These are phyloP conservation scores for Argyresthia goedartella DNA, from an alignment of 2,888 invertebrate genomes.

Conservation along the genomic window DNA sequence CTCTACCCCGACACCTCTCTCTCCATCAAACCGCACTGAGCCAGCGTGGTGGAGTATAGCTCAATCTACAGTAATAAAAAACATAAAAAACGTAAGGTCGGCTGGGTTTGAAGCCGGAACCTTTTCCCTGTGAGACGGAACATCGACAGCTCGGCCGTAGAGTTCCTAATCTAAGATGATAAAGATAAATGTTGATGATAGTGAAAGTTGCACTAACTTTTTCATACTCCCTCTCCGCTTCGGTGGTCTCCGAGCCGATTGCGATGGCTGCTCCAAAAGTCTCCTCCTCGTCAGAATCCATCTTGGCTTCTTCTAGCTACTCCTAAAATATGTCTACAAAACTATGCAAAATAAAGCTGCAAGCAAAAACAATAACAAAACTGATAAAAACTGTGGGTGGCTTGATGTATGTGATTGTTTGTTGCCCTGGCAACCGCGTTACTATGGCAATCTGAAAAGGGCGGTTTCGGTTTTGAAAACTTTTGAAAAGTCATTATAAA, in stretches of 20 bases:
- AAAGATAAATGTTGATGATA: no score
- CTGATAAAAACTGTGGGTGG: conserved; percentile 14
- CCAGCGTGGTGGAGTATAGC: no score
- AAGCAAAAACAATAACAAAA: conserved; percentile 3
- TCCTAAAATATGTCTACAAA: neutral
- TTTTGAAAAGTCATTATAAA: no score
- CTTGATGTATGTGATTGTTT: conserved; percentile 14
- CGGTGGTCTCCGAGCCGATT: conserved; percentile 52
- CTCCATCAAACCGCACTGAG: no score
- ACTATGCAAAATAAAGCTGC: conserved; percentile 1
- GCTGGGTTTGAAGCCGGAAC: no score
- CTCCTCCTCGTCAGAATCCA: conserved; percentile 42
- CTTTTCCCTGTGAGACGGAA: no score
- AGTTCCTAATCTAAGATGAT: no score
- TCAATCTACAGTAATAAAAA: no score
- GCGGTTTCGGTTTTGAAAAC: no score
- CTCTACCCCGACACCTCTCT: no score
- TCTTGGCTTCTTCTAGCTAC: conserved; percentile 20
- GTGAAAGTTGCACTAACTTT: conserved; percentile 24
- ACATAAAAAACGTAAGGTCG: no score
- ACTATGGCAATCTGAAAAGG: neutral
- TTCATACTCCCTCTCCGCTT: conserved; percentile 53
- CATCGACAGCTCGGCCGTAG: no score
- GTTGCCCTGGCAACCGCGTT: conserved; percentile 22
- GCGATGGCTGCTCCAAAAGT: conserved; percentile 34